Base-by-base conservation (phyloP, 2,888 invertebrate species). In the Holacanthella duospinosa region DNA sequence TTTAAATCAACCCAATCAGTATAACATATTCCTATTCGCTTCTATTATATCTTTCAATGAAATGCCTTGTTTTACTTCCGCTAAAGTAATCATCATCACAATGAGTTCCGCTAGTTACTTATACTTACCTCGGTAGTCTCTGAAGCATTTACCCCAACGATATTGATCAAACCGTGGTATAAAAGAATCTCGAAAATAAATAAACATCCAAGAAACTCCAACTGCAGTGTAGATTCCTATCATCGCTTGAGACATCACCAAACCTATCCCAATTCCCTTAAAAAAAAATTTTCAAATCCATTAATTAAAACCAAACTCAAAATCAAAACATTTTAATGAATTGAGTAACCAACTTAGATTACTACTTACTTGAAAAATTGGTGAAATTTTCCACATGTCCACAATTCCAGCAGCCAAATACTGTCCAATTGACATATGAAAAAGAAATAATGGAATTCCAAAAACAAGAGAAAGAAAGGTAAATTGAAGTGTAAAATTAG, bases 371-470 rank as follows among this genome's bases (percentile, higher is more conserved):
- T 89, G 87, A 76, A 93, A 92, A 72, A 93, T 84, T 0, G 93
- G 93, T 61, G 92, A 92, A 74, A 93, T 91, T 74, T 84, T 84
- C 93, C 93, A 93, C 92, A 93, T 92, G 74, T 91, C 90, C 65
- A 93, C 84, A 1, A 90, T 88, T 0, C 93, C 93, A 0, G 89
- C 84, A 56, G 86, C 85, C 64, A 93, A 79, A 73, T 89, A 86
- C 77, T 91, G 89, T 1, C 93, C 93, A 72, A 93, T 80, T 72
- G 89, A 88, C 77, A 90, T 82, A 77, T 91, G 89, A 59, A 93
- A 81, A 62, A 90, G 89, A 74, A 92, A 84, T 69, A 93, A 77
- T 4, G 93, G 93, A 75, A 93, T 86, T 74, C 90, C 90, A 75
- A 89, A 82, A 62, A 90, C 77, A 69, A 91, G 77, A 16, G 92